These are phyloP conservation scores for Callithrix jacchus DNA, from an alignment of 2,113 vertebrate genomes.

Conservation along the genomic window DNA sequence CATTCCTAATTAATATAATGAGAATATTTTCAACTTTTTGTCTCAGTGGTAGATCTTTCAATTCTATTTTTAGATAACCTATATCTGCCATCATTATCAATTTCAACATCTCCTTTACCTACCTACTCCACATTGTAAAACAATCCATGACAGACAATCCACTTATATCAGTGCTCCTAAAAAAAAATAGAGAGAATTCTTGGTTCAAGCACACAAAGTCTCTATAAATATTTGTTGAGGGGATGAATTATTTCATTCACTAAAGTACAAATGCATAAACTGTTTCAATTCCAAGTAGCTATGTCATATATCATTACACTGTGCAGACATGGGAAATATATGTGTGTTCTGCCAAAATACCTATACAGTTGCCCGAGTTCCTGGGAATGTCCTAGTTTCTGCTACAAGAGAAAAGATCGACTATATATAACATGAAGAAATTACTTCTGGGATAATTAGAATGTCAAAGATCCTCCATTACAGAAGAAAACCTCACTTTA, in stretches of 20 bases:
- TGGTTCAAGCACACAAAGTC: background rate
- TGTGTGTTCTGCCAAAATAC: background rate
- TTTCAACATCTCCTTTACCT: background rate
- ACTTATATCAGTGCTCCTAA: background rate
- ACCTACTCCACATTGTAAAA: background rate
- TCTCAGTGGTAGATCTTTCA: background rate
- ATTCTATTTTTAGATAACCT: background rate
- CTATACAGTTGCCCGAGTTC: background rate
- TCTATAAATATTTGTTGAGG: slow-evolving; percentile 1
- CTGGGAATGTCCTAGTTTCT: background rate
- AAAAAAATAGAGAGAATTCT: background rate
- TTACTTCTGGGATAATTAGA: slow-evolving; percentile 49
- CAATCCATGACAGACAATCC: background rate
- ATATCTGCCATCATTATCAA: background rate
- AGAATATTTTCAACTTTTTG: background rate
- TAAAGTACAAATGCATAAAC: slow-evolving; percentile 11
- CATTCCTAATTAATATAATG: background rate
- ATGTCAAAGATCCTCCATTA: slow-evolving; percentile 16
- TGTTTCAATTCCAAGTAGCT: background rate
- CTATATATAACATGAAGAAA: background rate
- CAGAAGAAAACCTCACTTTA: background rate
- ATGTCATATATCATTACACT: background rate
- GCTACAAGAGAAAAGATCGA: background rate
- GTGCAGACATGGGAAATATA: background rate
- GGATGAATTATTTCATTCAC: background rate